phyloP scores from a whole-genome alignment of 2,888 invertebrate species.

The Platycheirus rosarum region DNA sequence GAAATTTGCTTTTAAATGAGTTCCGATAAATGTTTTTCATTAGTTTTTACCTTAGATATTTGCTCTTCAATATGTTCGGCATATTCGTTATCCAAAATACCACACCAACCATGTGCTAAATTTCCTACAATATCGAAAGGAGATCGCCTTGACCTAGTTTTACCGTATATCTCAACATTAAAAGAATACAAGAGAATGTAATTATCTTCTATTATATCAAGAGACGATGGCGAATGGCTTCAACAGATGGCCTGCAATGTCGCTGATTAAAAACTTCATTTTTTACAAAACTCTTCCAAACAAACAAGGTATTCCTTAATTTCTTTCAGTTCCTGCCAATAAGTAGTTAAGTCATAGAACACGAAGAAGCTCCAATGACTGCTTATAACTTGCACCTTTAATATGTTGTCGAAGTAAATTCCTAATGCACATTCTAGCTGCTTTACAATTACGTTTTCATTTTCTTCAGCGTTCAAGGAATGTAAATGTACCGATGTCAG shows the following conservation, averaged over 20 bases:
- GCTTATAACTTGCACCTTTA: neutral
- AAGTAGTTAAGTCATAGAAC: too few relatives aligned
- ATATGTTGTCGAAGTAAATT: neutral
- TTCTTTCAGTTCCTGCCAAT: too few relatives aligned
- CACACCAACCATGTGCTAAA: neutral
- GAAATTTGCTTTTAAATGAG: too few relatives aligned
- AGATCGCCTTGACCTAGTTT: neutral
- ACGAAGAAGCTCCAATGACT: too few relatives aligned
- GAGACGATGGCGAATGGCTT: neutral
- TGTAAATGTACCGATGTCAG: too few relatives aligned
- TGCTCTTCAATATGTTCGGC: too few relatives aligned
- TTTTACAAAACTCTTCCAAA: neutral
- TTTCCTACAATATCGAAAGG: neutral
- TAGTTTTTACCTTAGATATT: neutral
- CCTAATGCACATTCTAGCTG: neutral
- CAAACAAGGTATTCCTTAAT: too few relatives aligned
- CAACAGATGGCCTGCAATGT: neutral
- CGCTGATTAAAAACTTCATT: neutral
- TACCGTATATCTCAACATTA: neutral
- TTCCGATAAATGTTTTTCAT: constrained; percentile 1
- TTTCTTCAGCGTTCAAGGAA: too few relatives aligned
- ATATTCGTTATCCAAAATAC: too few relatives aligned
- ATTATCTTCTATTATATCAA: neutral
- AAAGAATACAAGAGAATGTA: neutral
- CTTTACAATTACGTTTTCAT: too few relatives aligned